Conservation (phyloP, 2,888 invertebrate species). For the Melanchra persicariae region DNA sequence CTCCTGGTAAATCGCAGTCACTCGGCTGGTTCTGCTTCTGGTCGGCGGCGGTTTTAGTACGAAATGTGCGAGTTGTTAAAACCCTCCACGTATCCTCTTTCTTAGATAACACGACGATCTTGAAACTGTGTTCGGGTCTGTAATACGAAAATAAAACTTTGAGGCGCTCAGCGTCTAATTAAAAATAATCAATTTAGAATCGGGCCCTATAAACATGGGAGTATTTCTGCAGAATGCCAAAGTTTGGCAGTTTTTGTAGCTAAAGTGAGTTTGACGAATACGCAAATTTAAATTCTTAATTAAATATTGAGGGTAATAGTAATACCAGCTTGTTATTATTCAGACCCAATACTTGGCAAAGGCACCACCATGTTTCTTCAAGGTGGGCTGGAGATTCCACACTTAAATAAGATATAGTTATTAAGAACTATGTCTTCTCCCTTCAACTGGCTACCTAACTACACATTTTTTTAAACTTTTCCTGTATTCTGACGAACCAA, state of each 20-base stretch:
- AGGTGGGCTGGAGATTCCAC: neutral
- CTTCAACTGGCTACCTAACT: too few species aligned
- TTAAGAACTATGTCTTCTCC: too few species aligned
- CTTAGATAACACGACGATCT: constrained; percentile 46
- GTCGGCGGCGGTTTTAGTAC: constrained; percentile 12
- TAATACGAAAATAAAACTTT: constrained; percentile 30
- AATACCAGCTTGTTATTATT: neutral
- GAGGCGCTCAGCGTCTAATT: neutral
- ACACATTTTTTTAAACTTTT: too few species aligned
- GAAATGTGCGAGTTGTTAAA: constrained; percentile 43
- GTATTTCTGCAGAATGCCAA: neutral
- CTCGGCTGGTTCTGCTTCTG: constrained; percentile 23
- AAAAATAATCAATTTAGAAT: too few species aligned
- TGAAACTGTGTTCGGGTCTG: constrained; percentile 65
- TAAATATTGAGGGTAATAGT: neutral
- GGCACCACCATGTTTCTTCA: neutral
- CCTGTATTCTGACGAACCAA: too few species aligned
- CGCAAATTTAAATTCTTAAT: too few species aligned
- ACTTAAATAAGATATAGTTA: constrained; percentile 5
- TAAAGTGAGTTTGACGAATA: too few species aligned
- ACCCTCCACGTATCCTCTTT: constrained; percentile 58
- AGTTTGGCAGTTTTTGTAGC: neutral
- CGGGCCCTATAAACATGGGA: too few species aligned
- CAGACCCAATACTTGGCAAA: too few species aligned
- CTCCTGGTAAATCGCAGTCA: constrained; percentile 15